Evolutionary conservation across 2,797 vertebrate genomes (phyloP), one percentile per base, ranked within the genome.

Genomic region (Sebastes iracundus): DNA sequence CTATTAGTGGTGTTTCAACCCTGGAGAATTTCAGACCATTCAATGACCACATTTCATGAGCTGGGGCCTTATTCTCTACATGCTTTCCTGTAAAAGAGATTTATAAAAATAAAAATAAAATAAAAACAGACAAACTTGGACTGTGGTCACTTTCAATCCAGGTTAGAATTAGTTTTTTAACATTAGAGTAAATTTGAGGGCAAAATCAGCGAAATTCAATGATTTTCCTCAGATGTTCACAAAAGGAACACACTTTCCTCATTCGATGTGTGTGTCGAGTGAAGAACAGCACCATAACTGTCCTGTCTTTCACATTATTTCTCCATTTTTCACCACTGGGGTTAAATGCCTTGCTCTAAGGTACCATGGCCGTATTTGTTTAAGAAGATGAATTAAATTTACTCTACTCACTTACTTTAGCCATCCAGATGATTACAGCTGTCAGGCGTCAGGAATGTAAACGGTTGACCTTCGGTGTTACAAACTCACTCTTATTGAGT

Each of bases 1-100:
- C 65, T 30, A 67, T 90, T 84, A 79, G 82, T 56, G 75, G 72
- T 72, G 85, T 71, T 79, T 79, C 35, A 35, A 49, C 28, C 55
- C 30, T 7, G 46, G 30, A 66, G 67, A 60, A 68, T 84, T 75
- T 33, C 18, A 70, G 28, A 78, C 8, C 25, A 58, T 76, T 61
- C 27, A 20, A 58, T n/a, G 22, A 65, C 61, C 27, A 52, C 28
- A 72, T 53, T 73, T 76, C 16, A 68, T 32, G 14, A 1, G 12
- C 55, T 35, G 20, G 3, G 58, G 42, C 2, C 14, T 52, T 22
- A 14, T 52, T 77, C 59, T 76, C 32, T 28, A 49, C 7, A 68
- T 33, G 18, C 12, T 55, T 46, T 11, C 14, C 4, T 60, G 14
- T 16, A 32, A 18, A 53, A 61, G 9, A 42, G 18, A 49, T 49